phyloP scores from a whole-genome alignment of 2,888 invertebrate genomes.

The Pristionchus exspectatus region DNA sequence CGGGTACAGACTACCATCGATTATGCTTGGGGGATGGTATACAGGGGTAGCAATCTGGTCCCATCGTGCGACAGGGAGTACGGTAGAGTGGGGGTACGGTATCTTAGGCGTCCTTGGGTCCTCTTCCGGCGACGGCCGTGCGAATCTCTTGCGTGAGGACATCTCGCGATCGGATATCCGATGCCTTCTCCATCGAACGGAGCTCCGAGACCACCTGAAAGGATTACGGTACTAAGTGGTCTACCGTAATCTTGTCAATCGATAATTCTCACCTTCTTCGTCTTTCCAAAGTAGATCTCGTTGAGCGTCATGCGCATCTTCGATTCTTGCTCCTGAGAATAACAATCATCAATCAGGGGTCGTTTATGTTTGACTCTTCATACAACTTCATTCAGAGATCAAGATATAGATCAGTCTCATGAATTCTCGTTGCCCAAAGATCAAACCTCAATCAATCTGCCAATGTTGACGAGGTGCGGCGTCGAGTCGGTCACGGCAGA shows the following conservation, averaged over 20 bases:
- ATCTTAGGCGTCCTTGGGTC: conserved; percentile 43
- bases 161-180: conserved; percentile 64
- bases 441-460: conserved; percentile 92
- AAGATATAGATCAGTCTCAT: too few species aligned
- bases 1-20: neutral
- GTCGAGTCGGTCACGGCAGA: conserved; percentile 92
- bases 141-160: conserved; percentile 65
- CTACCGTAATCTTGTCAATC: neutral
- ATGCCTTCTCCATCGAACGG: conserved; percentile 65
- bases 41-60: neutral
- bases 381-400: too few species aligned
- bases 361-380: neutral
- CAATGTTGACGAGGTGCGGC: conserved; percentile 98
- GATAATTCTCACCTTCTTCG: conserved; percentile 79
- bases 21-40: conserved; percentile 17
- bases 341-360: neutral
- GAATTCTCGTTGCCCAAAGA: neutral
- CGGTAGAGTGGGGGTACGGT: neutral
- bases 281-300: conserved; percentile 99
- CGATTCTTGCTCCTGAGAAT: conserved; percentile 92
- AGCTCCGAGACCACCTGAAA: conserved; percentile 67
- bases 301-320: conserved; percentile 98
- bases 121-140: conserved; percentile 63
- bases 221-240: neutral
- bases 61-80: neutral